Conservation (phyloP, 2,113 vertebrate genomes). For the Menura novaehollandiae region DNA sequence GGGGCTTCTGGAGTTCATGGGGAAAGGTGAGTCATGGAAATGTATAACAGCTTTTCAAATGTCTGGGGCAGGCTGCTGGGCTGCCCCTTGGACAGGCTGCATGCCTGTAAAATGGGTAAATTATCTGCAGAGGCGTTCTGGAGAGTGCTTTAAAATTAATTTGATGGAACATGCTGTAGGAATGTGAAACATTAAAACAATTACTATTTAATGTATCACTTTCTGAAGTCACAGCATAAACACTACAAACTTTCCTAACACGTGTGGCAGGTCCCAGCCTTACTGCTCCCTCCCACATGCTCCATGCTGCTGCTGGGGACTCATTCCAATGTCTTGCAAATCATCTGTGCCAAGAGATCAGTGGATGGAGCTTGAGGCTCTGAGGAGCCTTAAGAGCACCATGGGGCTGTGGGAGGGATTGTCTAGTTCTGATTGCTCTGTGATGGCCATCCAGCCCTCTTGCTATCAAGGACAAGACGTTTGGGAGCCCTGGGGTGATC, state of each 20-base stretch:
- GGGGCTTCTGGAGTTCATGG: neutral
- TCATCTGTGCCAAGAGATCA: too few relatives aligned
- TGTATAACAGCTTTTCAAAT: neutral
- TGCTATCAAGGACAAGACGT: accelerated
- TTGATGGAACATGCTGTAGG: neutral
- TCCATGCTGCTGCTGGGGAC: neutral
- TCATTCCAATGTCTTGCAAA: neutral
- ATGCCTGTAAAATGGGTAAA: neutral
- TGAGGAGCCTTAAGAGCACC: neutral
- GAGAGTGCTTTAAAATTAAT: neutral
- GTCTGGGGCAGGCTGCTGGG: neutral
- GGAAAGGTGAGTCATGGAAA: neutral
- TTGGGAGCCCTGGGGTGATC: neutral
- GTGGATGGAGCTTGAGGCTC: neutral
- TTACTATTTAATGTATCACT: neutral
- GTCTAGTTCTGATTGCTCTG: neutral
- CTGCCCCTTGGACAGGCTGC: neutral
- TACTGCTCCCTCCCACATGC: accelerated
- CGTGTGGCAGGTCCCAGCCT: neutral
- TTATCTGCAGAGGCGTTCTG: neutral
- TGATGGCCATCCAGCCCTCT: neutral
- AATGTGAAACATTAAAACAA: neutral
- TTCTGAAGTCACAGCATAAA: neutral
- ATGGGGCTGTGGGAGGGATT: accelerated
- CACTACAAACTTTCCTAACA: accelerated